Percentiles rank a stretch among this genome's conserved stretches.
Conservation (phyloP, 2,797 vertebrate genomes). For the Gambelia wislizenii region DNA sequence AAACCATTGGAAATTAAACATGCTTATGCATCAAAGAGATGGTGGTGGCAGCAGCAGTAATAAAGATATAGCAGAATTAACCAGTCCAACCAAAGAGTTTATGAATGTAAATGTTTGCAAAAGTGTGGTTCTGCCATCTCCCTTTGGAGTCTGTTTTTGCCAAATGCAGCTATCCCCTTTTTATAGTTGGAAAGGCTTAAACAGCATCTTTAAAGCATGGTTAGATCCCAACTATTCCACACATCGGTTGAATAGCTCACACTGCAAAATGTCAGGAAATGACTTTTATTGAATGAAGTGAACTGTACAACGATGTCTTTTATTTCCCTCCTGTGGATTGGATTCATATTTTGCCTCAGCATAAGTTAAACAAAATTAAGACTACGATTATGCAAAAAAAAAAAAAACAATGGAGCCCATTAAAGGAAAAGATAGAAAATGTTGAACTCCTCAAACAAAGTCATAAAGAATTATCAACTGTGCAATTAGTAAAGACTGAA, state of each 20-base stretch:
- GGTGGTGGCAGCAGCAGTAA: not conserved
- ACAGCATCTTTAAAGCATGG: conserved; percentile 47
- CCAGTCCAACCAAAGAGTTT: conserved; percentile 28
- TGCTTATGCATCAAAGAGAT: not conserved
- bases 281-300: conserved; percentile 66
- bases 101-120: conserved; percentile 47
- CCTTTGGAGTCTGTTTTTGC: conserved; percentile 40
- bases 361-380: conserved; percentile 76
- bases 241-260: conserved; percentile 63
- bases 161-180: conserved; percentile 60
- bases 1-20: not conserved
- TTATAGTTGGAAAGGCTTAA: conserved; percentile 62
- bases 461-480: conserved; percentile 71
- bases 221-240: conserved; percentile 65
- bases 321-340: conserved; percentile 73
- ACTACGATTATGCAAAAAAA: conserved; percentile 62
- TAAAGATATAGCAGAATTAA: not conserved
- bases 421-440: conserved; percentile 57
- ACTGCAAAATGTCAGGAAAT: conserved; percentile 57
- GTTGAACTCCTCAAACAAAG: conserved; percentile 60
- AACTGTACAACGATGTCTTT: conserved; percentile 67
- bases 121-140: conserved; percentile 54
- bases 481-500: conserved; percentile 70
- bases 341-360: conserved; percentile 70
- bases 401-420: conserved; percentile 53